Percentiles rank a stretch among this genome's conserved stretches.
Conservation (phyloP, 2,888 invertebrate genomes). For the Crioceris asparagi region DNA sequence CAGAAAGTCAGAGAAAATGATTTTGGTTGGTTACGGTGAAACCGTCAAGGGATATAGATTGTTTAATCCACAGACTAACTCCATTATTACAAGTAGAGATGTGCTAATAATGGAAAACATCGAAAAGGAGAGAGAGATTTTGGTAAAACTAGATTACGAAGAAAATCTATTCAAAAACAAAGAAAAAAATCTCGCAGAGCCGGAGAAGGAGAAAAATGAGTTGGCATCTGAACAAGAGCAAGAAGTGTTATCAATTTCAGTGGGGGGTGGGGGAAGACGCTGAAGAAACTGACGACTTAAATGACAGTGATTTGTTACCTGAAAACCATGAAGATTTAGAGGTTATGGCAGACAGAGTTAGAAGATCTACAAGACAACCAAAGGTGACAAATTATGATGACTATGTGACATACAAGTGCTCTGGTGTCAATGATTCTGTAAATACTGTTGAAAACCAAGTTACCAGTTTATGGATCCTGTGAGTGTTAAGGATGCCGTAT, state of each 20-base stretch:
- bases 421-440: constrained; percentile 5
- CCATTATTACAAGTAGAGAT: no score
- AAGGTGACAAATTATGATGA: constrained; percentile 8
- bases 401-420: constrained; percentile 9
- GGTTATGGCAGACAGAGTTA: neutral
- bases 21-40: constrained; percentile 1
- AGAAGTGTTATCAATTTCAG: constrained; percentile 4
- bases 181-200: constrained; percentile 10
- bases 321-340: neutral
- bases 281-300: neutral
- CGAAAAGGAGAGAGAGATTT: no score
- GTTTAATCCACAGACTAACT: no score
- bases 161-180: constrained; percentile 6
- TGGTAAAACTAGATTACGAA: no score
- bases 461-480: no score
- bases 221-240: neutral
- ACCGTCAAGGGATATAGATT: neutral
- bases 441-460: no score
- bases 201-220: constrained; percentile 1
- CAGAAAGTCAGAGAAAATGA: constrained; percentile 19
- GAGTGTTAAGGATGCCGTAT: constrained; percentile 13
- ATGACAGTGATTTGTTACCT: neutral
- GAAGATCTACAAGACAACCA: constrained; percentile 7
- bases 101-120: no score
- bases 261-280: constrained; percentile 7